Conservation (phyloP, 2,113 vertebrate species). For the Cyprinodon variegatus region DNA sequence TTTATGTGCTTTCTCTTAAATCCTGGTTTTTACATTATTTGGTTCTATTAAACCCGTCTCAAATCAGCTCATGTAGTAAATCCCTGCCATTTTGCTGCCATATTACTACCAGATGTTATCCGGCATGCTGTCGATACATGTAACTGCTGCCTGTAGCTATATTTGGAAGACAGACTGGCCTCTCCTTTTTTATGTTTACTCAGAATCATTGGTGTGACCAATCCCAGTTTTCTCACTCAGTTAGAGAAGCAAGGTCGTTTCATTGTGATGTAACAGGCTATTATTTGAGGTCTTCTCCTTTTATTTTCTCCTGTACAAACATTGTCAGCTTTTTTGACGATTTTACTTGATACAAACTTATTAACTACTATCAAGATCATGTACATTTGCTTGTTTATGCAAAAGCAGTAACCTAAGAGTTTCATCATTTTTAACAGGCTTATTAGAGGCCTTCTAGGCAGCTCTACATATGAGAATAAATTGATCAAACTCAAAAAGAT, state of each 20-base stretch:
- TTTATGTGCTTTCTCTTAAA: constrained; percentile 20
- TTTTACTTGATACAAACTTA: not conserved
- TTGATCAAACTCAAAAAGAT: not conserved
- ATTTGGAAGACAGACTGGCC: constrained; percentile 32
- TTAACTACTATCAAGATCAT: not conserved
- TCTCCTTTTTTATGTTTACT: constrained; percentile 40
- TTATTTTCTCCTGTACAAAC: not conserved
- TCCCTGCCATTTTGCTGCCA: constrained; percentile 56
- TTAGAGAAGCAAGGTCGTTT: constrained; percentile 25
- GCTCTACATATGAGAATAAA: not conserved
- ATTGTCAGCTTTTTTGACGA: not conserved
- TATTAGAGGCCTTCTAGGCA: not conserved
- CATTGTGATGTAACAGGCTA: constrained; percentile 2
- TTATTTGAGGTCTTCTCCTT: not conserved
- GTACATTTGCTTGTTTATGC: not conserved
- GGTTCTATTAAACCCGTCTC: constrained; percentile 56
- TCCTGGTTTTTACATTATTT: constrained; percentile 51
- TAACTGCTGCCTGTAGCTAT: constrained; percentile 47
- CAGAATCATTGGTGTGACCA: constrained; percentile 30
- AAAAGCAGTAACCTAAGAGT: not conserved
- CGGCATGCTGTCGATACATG: not conserved
- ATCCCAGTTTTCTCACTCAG: constrained; percentile 38
- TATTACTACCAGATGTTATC: constrained; percentile 66
- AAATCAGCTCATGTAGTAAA: constrained; percentile 49
- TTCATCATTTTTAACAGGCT: not conserved